Evolutionary conservation across 1,140 invertebrate genomes (phyloP), one percentile per base, ranked within the genome.

Genomic region (Zophobas atratus): DNA sequence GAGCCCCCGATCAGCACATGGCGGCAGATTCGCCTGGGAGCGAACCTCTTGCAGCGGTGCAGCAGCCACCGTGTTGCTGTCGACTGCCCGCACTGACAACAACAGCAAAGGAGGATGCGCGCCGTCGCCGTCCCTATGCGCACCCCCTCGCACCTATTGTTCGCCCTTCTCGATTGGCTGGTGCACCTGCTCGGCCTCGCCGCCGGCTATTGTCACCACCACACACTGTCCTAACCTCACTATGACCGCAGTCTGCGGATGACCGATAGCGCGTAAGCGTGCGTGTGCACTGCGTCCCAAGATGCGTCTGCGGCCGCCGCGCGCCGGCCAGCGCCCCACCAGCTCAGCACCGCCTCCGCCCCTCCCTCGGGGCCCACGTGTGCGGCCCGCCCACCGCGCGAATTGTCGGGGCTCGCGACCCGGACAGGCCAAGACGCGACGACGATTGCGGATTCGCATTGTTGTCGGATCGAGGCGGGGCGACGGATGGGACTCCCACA

Each of bases 41-140:
- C 82, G 84, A 84, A 86, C 84, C 85, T 85, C 84, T 82, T 81
- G 84, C 56, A 84, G 82, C 80, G 84, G 84, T 85, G 84, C 84
- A 80, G 85, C 82, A 86, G 85, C 85, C 85, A 86, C 85, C 78
- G 81, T 86, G 84, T 70, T 67, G 80, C 49, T 77, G 79, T 67
- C 56, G 70, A 81, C 79, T 81, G 81, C 77, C 77, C 82, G 81
- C 82, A 83, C 81, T 83, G 82, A 77, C 76, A 77, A 80, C 72
- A 81, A 80, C 34, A 75, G 75, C 76, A 77, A 75, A 20, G 76
- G 78, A 78, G 70, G 78, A 80, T 82, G 82, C 83, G 83, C 82
- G 78, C 82, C 82, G 78, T 78, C 39, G 35, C 51, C 63, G 67
- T 75, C 79, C 79, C 79, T 81, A 81, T 81, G 82, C 83, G 83